Percentiles rank a stretch among this genome's conserved stretches.
phyloP scores from a whole-genome alignment of 2,888 invertebrate genomes.

The Panopea generosa region DNA sequence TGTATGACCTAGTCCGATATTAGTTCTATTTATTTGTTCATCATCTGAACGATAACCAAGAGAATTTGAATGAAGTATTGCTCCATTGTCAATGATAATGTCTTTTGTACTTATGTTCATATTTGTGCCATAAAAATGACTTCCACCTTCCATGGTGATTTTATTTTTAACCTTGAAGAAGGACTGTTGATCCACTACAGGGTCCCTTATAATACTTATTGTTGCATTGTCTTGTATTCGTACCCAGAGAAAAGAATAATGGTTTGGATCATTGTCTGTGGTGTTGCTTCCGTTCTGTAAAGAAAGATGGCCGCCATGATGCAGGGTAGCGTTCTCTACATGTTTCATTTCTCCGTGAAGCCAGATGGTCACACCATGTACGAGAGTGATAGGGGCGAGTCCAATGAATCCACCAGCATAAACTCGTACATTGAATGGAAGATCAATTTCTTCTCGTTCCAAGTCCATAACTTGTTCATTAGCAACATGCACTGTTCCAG shows the following conservation, averaged over 20 bases:
- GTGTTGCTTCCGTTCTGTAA: conserved; percentile 69
- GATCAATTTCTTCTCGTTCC: conserved; percentile 69
- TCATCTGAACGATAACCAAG: conserved; percentile 69
- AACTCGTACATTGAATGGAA: conserved; percentile 72
- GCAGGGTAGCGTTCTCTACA: conserved; percentile 71
- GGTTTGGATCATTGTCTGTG: conserved; percentile 40
- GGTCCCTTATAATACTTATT: conserved; percentile 67
- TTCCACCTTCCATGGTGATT: conserved; percentile 75
- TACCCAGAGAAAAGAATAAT: conserved; percentile 62
- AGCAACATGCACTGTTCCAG: conserved; percentile 77
- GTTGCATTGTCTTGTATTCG: conserved; percentile 75
- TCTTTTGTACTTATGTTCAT: conserved; percentile 65
- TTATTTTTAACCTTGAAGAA: conserved; percentile 55
- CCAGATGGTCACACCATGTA: conserved; percentile 77
- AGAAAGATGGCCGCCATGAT: conserved; percentile 70
- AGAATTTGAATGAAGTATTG: conserved; percentile 67
- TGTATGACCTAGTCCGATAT: conserved; percentile 67
- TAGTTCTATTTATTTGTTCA: conserved; percentile 34
- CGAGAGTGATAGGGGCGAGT: conserved; percentile 71
- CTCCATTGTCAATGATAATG: conserved; percentile 75
- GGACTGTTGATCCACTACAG: conserved; percentile 64
- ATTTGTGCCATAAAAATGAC: conserved; percentile 68
- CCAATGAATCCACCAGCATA: conserved; percentile 69
- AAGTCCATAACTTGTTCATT: conserved; percentile 71
- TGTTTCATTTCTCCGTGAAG: conserved; percentile 72